phyloP scores from a whole-genome alignment of 2,888 invertebrate species.

The Leptura quadrifasciata region DNA sequence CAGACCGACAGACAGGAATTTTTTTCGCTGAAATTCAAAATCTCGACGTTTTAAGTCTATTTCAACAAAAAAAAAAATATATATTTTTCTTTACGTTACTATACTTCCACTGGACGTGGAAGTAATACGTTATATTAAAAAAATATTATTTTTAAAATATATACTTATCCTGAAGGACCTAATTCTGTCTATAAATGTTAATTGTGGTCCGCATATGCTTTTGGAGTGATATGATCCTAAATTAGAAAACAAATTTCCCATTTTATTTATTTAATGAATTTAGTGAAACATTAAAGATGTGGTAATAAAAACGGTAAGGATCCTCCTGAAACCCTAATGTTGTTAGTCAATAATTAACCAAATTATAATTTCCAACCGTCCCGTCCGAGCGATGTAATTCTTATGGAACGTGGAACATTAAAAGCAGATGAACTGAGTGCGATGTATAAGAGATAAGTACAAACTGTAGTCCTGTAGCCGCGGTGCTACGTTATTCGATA shows the following conservation, averaged over 20 bases:
- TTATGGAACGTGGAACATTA: conserved; percentile 18
- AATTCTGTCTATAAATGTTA: too few relatives aligned
- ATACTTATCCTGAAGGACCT: too few relatives aligned
- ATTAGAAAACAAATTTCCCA: neutral
- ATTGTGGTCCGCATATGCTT: too few relatives aligned
- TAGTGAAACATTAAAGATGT: neutral
- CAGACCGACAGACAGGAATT: too few relatives aligned
- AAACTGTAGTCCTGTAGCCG: conserved; percentile 24
- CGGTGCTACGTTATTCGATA: conserved; percentile 31
- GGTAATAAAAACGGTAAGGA: neutral
- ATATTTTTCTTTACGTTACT: too few relatives aligned
- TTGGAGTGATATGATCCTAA: too few relatives aligned
- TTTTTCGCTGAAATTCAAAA: too few relatives aligned
- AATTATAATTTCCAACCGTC: conserved; percentile 18
- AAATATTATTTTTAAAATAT: too few relatives aligned
- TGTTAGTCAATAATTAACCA: conserved; percentile 8
- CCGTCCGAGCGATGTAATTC: conserved; percentile 18
- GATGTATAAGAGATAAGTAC: conserved; percentile 27
- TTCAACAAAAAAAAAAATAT: too few relatives aligned
- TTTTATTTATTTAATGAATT: neutral
- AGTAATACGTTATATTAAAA: too few relatives aligned
- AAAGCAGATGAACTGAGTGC: conserved; percentile 21
- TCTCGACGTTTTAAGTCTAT: too few relatives aligned
- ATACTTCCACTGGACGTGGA: too few relatives aligned
- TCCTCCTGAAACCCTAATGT: neutral